These are phyloP conservation scores for Saguinus oedipus DNA, from an alignment of 2,797 vertebrate species.

Conservation along the genomic window DNA sequence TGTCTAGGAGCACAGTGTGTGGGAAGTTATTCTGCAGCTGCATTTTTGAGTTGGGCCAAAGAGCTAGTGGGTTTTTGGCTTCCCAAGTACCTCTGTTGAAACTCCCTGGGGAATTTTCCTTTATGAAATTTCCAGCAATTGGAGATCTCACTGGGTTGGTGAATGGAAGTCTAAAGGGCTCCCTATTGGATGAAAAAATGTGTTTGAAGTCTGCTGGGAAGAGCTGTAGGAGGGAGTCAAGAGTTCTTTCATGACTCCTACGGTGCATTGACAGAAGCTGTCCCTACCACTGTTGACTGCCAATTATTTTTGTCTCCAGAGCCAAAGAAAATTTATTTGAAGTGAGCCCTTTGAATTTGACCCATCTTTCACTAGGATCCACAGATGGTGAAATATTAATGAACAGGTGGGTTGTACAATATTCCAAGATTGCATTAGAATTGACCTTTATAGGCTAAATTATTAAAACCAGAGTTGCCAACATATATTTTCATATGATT, in stretches of 20 bases:
- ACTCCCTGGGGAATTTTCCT: conserved; percentile 77
- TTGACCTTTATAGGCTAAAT: background rate
- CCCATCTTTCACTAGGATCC: conserved; percentile 19
- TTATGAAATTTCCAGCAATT: conserved; percentile 73
- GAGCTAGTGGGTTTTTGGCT: conserved; percentile 70
- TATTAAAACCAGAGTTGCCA: conserved; percentile 40
- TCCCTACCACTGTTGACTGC: background rate
- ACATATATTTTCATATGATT: background rate
- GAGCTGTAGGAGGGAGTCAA: conserved; percentile 1
- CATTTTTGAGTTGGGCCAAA: conserved; percentile 64
- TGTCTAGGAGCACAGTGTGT: background rate
- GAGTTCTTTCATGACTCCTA: background rate
- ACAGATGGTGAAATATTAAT: conserved; percentile 47
- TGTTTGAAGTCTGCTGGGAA: conserved; percentile 59
- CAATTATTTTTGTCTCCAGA: conserved; percentile 30
- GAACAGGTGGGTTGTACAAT: conserved; percentile 49
- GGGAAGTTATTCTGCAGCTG: conserved; percentile 38
- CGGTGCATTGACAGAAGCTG: background rate
- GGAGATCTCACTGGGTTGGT: conserved; percentile 20
- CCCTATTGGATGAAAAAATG: background rate
- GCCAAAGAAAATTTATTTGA: conserved; percentile 66
- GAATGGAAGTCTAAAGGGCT: conserved; percentile 46
- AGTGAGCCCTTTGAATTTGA: conserved; percentile 40
- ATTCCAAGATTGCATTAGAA: conserved; percentile 1
- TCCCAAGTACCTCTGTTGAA: conserved; percentile 71